Evolutionary conservation across 2,113 vertebrate genomes (phyloP).

Genomic region (Holacanthus passer): DNA sequence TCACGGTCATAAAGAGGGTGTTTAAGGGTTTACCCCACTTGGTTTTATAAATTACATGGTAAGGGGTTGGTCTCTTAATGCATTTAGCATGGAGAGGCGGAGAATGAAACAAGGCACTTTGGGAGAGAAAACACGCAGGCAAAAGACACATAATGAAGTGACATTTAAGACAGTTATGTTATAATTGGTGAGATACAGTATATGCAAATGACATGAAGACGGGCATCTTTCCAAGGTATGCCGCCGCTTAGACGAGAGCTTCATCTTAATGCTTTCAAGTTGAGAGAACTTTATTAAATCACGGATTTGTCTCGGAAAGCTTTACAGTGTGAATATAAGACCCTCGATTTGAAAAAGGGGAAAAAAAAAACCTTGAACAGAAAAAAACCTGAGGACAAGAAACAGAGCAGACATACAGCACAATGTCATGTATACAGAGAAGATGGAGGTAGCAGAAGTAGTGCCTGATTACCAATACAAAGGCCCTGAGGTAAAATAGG

Average conservation of each 20-base stretch:
- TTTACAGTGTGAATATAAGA: conserved; percentile 20
- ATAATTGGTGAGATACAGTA: conserved; percentile 59
- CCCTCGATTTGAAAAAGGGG: background rate
- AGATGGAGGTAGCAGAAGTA: background rate
- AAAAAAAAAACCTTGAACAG: background rate
- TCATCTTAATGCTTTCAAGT: conserved; percentile 11
- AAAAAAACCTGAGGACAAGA: background rate
- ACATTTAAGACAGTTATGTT: conserved; percentile 65
- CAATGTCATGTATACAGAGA: background rate
- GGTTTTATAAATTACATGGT: conserved; percentile 64
- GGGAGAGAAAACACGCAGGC: conserved; percentile 47
- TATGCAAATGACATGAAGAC: conserved; percentile 59
- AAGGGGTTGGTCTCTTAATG: conserved; percentile 53
- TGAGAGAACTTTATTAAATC: background rate
- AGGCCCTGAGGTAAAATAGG: background rate
- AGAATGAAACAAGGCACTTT: conserved; percentile 61
- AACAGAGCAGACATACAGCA: background rate
- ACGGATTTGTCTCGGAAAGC: conserved; percentile 17
- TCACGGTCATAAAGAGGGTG: conserved; percentile 67
- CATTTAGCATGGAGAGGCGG: conserved; percentile 60
- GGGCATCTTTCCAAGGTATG: conserved; percentile 51
- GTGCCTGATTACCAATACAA: background rate
- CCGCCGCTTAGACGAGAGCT: background rate
- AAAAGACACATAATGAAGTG: conserved; percentile 66
- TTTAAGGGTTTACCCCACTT: conserved; percentile 71